Conservation (phyloP, 1,140 invertebrate genomes). For the Streblospio benedicti region DNA sequence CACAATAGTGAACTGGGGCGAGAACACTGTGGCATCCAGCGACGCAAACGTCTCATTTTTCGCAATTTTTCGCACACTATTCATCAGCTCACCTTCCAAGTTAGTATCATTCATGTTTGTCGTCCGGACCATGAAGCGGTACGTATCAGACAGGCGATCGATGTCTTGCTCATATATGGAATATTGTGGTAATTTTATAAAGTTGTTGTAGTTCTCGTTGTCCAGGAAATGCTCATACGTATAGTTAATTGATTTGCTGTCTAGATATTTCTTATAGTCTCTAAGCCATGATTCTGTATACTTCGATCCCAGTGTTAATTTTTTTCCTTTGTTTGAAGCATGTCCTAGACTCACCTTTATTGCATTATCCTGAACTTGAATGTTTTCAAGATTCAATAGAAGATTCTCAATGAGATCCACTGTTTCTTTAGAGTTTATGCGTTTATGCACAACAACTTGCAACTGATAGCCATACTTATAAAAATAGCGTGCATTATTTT, state of each 20-base stretch:
- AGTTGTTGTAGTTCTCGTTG: constrained; percentile 57
- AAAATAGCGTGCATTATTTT: neutral
- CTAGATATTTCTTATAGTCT: constrained; percentile 67
- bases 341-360: neutral
- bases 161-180: no score
- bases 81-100: constrained; percentile 47
- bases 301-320: constrained; percentile 53
- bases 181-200: no score
- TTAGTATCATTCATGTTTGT: constrained; percentile 29
- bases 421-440: neutral
- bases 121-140: constrained; percentile 21
- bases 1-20: no score
- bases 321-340: constrained; percentile 71
- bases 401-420: neutral
- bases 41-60: neutral
- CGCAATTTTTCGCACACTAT: neutral
- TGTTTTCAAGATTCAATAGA: neutral
- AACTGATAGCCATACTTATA: neutral
- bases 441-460: neutral
- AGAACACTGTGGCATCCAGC: no score
- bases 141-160: no score
- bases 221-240: constrained; percentile 68
- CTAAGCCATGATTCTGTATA: constrained; percentile 45
- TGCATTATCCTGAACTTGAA: neutral
- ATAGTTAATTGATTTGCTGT: constrained; percentile 51